phyloP scores from a whole-genome alignment of 2,113 vertebrate genomes.

The Lipophrys pholis region DNA sequence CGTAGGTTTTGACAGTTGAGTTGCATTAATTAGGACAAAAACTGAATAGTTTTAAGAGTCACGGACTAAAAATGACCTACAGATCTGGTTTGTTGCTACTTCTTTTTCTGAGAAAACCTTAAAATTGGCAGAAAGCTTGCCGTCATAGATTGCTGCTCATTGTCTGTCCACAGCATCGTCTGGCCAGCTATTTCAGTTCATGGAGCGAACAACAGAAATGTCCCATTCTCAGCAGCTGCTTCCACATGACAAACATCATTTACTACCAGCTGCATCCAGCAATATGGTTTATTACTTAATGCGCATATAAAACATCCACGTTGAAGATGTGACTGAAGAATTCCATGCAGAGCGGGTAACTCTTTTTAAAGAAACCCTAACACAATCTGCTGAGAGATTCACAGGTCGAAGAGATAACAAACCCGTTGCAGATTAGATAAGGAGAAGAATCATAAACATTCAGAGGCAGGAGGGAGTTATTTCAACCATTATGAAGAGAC shows the following conservation, averaged over 20 bases:
- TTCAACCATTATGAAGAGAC: slow-evolving; percentile 28
- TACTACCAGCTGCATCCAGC: neutral
- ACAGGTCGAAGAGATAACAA: neutral
- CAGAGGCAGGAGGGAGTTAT: neutral
- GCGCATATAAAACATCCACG: neutral
- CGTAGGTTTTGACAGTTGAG: neutral
- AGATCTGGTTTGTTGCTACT: neutral
- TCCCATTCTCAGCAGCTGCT: neutral
- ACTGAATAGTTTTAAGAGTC: neutral
- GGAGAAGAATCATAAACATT: slow-evolving; percentile 7
- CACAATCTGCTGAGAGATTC: slow-evolving; percentile 1
- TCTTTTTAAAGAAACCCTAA: slow-evolving; percentile 1
- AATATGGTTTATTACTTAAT: neutral
- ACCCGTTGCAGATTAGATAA: slow-evolving; percentile 4
- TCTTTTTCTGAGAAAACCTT: neutral
- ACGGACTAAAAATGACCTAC: neutral
- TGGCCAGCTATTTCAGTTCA: neutral
- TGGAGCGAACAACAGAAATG: neutral
- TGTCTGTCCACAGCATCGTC: neutral
- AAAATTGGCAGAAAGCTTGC: neutral
- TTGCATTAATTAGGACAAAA: neutral
- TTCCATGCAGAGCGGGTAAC: neutral
- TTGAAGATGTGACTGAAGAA: slow-evolving; percentile 5
- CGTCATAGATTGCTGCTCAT: neutral
- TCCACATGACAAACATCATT: neutral